A percentile compares a stretch with the other conserved stretches of the same genome.
Conservation (phyloP, 2,113 vertebrate genomes). For the Delphinus delphis region DNA sequence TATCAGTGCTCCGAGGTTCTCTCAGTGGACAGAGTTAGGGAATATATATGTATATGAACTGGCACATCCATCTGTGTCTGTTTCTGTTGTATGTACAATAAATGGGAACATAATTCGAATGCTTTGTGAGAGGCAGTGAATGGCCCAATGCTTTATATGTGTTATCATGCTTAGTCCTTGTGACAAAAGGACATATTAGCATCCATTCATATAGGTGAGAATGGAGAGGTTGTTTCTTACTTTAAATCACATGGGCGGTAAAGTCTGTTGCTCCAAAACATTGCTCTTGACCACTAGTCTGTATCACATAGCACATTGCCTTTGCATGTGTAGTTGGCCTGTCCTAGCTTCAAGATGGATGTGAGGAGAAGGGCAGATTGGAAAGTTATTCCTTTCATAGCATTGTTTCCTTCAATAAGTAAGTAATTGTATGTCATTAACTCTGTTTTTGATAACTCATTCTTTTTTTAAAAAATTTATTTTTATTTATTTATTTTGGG, state of each 20-base stretch:
- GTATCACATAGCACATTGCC: fast-evolving
- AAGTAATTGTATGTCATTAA: not conserved
- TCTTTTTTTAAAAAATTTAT: not conserved
- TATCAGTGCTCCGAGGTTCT: not conserved
- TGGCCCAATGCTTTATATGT: not conserved
- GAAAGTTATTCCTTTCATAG: not conserved
- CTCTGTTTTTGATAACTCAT: not conserved
- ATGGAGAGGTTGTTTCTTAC: not conserved
- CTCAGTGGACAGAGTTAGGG: not conserved
- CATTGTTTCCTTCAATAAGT: not conserved
- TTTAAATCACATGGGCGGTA: not conserved
- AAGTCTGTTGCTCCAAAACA: not conserved
- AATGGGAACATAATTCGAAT: not conserved
- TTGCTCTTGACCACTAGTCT: not conserved
- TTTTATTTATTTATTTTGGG: no score
- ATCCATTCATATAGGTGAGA: not conserved
- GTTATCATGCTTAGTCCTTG: not conserved
- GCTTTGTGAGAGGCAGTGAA: not conserved
- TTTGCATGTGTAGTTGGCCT: not conserved
- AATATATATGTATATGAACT: fast-evolving
- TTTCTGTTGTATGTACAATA: not conserved
- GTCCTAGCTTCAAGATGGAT: not conserved
- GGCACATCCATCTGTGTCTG: fast-evolving
- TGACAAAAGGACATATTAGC: not conserved
- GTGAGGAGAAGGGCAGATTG: not conserved